Evolutionary conservation across 1,140 invertebrate genomes (phyloP).

Genomic region (Doryteuthis pealeii): DNA sequence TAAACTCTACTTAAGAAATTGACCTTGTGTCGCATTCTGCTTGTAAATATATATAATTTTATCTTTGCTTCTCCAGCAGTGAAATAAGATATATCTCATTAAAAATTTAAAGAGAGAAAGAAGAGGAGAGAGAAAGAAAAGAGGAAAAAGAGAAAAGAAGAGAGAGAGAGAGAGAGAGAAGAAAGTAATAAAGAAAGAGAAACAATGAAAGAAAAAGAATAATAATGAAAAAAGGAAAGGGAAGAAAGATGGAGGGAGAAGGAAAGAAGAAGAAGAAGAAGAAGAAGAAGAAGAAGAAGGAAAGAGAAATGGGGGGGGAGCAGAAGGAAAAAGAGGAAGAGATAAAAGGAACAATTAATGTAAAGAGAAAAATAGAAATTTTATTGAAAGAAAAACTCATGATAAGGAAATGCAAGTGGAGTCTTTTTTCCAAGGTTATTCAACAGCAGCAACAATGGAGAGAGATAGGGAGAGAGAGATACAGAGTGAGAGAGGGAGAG

Average conservation of each 20-base stretch:
- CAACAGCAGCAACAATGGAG: no score
- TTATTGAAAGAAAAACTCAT: no score
- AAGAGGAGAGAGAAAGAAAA: not conserved
- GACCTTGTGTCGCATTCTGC: no score
- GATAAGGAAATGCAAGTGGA: no score
- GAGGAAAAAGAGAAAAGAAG: constrained; percentile 9
- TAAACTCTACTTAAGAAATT: no score
- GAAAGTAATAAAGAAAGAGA: constrained; percentile 16
- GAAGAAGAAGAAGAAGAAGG: constrained; percentile 3
- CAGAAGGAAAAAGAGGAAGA: constrained; percentile 20
- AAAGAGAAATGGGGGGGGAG: constrained; percentile 1
- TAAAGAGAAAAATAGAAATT: constrained; percentile 6
- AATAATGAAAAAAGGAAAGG: constrained; percentile 15
- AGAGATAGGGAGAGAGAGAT: no score
- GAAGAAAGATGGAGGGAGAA: constrained; percentile 8
- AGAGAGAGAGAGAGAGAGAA: constrained; percentile 13
- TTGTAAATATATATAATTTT: no score
- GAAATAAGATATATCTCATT: no score
- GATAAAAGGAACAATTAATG: not conserved
- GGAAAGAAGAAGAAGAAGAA: constrained; percentile 20
- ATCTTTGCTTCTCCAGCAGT: no score
- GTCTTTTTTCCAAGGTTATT: no score
- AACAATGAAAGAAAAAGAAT: constrained; percentile 23
- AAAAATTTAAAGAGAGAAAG: no score
- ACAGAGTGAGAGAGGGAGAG: no score